Evolutionary conservation across 2,888 invertebrate species (phyloP), one percentile per base, ranked within the genome.

Genomic region (Sesamia inferens): DNA sequence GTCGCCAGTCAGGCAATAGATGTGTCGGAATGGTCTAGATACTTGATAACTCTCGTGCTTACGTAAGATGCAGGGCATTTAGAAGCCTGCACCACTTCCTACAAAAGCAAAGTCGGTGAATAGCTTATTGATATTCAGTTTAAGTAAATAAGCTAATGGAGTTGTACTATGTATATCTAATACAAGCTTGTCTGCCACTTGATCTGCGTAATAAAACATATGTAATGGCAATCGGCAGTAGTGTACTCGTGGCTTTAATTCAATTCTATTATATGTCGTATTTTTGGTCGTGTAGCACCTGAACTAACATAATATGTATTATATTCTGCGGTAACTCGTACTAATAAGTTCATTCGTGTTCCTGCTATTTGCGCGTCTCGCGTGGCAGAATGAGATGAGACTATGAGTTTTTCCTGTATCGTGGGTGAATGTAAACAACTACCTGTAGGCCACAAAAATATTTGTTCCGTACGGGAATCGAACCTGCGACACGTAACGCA

Each of bases 81-180:
- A 31, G 13, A 44, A 67, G 64, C 39, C 54, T 62, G n/a, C 0
- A 14, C 22, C 10, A 72, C 74, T 83, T 85, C 83, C 83, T 83
- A 78, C 47, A 62, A 42, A 1, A 66, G 51, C 48, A 65, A 65
- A 59, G 4, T 31, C 14, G 5, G 11, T 63, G 16, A 67, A 55
- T 59, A 65, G 19, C 24, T 44, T 39, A 57, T 65, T 68, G 24
- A 44, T 59, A 78, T 79, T 72, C 24, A 48, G 4, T 70, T 59
- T 55, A 14, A 58, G n/a, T 22, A 42, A 16, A 65, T n/a, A 24
- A 22, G 2, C 4, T n/a, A 39, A 55, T 22, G 22, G 5, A 61
- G 24, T 22, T 11, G 16, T 16, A 39, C 39, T 39, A 16, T 31
- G 31, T 31, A 31, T 11, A n/a, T 51, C 11, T n/a, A 39, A 19